Conservation (phyloP, 2,888 invertebrate genomes). For the Salticus scenicus region DNA sequence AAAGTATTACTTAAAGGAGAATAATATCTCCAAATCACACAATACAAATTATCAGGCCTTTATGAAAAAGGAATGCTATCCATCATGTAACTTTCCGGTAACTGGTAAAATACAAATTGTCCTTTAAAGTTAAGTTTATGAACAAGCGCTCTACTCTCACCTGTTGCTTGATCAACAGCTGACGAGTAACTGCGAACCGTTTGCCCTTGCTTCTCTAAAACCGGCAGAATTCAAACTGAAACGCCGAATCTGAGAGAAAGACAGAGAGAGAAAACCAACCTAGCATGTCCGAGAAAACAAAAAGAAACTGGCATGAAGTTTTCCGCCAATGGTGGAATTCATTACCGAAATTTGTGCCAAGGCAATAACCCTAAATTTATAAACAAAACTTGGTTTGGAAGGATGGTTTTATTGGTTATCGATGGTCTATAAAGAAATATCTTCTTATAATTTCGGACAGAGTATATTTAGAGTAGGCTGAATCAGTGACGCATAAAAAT, state of each 20-base stretch:
- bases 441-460: too few relatives aligned
- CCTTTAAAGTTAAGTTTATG: too few relatives aligned
- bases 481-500: too few relatives aligned
- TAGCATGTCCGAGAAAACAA: conserved; percentile 49
- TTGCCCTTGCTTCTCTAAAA: conserved; percentile 51
- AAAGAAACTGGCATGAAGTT: conserved; percentile 2
- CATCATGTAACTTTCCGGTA: too few relatives aligned
- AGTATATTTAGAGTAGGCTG: too few relatives aligned
- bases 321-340: neutral
- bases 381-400: neutral
- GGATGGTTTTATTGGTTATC: too few relatives aligned
- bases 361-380: conserved; percentile 6
- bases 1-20: neutral
- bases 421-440: too few relatives aligned
- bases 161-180: neutral
- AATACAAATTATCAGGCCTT: too few relatives aligned
- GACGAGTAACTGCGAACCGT: neutral
- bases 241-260: neutral
- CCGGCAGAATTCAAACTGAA: conserved; percentile 22
- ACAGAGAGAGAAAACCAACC: conserved; percentile 34
- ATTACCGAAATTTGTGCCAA: conserved; percentile 11
- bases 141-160: neutral
- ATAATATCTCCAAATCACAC: neutral
- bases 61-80: too few relatives aligned
- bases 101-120: too few relatives aligned